Conservation (phyloP, 2,797 vertebrate genomes). For the Trachops cirrhosus region DNA sequence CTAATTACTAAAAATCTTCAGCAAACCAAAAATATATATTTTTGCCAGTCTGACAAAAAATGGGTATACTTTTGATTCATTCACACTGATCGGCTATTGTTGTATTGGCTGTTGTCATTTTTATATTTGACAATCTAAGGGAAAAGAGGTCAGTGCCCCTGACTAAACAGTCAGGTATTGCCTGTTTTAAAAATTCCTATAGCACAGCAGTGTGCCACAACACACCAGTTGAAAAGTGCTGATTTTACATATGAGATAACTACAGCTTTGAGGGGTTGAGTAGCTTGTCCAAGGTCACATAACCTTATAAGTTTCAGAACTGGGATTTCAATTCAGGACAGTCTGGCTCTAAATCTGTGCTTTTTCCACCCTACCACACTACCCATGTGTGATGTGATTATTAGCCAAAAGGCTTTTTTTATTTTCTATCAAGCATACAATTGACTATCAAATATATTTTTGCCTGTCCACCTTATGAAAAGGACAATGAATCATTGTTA, state of each 20-base stretch:
- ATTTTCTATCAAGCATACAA: not conserved
- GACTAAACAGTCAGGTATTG: not conserved
- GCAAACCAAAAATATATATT: not conserved
- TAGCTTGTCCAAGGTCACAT: not conserved
- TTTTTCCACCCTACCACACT: not conserved
- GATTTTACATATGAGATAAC: not conserved
- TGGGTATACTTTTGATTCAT: not conserved
- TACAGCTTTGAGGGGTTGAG: not conserved
- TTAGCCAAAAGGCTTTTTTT: not conserved
- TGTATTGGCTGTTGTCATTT: not conserved
- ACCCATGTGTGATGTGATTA: not conserved
- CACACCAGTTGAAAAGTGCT: not conserved
- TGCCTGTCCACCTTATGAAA: not conserved
- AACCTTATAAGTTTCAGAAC: not conserved
- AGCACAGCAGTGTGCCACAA: too few species aligned
- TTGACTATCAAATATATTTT: not conserved
- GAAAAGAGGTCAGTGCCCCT: not conserved
- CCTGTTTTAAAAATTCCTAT: not conserved
- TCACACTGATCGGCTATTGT: not conserved
- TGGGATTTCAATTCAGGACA: not conserved
- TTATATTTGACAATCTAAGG: not conserved
- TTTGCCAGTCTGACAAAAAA: not conserved
- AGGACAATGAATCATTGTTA: conserved; percentile 1
- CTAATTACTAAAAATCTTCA: not conserved
- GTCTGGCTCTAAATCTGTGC: not conserved